phyloP scores from a whole-genome alignment of 2,888 invertebrate genomes.

The Heliconius sara region DNA sequence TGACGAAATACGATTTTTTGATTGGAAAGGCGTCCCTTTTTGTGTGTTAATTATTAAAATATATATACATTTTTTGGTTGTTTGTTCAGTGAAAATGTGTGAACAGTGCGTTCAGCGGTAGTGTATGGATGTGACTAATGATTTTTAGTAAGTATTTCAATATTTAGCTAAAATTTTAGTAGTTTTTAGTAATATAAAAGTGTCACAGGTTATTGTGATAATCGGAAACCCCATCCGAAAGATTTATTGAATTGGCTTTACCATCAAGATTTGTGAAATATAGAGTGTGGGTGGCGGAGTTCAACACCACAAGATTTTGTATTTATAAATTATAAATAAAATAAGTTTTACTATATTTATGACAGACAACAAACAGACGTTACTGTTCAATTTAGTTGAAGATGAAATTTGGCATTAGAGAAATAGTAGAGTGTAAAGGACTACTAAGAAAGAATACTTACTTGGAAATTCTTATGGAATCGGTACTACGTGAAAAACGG shows the following conservation, averaged over 20 bases:
- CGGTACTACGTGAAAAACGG: no score
- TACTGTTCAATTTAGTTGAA: no score
- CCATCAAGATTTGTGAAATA: no score
- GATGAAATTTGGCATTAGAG: no score
- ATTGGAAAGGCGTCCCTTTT: conserved; percentile 71
- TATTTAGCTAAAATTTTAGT: conserved; percentile 1
- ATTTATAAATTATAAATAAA: no score
- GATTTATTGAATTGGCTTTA: no score
- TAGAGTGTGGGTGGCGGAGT: not conserved
- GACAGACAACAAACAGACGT: no score
- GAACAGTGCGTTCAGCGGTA: conserved; percentile 74
- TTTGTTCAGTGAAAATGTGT: conserved; percentile 71
- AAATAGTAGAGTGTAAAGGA: no score
- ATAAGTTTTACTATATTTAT: no score
- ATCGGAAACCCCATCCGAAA: no score
- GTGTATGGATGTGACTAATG: conserved; percentile 58
- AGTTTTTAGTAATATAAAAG: not conserved
- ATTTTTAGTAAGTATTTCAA: conserved; percentile 49
- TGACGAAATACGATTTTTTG: conserved; percentile 59
- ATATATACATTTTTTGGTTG: not conserved
- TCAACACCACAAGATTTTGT: not conserved
- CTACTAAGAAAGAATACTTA: no score
- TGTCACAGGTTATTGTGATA: not conserved
- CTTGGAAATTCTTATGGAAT: no score
- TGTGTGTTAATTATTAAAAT: conserved; percentile 27